Evolutionary conservation across 1,140 invertebrate species (phyloP).

Genomic region (Sycophila sp.): DNA sequence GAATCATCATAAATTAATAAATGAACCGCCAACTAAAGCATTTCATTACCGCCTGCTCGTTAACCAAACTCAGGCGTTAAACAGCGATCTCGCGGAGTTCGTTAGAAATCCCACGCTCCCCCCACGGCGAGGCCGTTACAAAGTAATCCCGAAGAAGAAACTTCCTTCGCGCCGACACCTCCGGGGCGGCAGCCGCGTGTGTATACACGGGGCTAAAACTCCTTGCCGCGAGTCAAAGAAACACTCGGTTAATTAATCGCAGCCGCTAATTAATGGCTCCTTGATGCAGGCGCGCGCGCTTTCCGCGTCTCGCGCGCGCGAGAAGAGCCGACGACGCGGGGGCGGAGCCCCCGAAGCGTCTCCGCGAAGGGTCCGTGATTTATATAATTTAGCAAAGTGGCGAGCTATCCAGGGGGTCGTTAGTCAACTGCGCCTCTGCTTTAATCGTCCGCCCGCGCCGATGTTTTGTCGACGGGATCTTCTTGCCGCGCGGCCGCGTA

Average conservation of each 20-base stretch:
- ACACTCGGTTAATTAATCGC: conserved; percentile 52
- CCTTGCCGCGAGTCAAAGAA: conserved; percentile 43
- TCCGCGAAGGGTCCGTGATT: conserved; percentile 55
- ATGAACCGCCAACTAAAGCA: too few species aligned
- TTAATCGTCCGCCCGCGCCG: conserved; percentile 39
- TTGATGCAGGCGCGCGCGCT: conserved; percentile 38
- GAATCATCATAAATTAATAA: too few species aligned
- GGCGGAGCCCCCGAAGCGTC: background rate
- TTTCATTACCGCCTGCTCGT: background rate
- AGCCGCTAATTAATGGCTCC: conserved; percentile 55
- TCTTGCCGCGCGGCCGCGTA: too few species aligned
- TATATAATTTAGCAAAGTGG: conserved; percentile 65
- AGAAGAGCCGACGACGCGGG: background rate
- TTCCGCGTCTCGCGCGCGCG: background rate
- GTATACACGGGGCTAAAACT: background rate
- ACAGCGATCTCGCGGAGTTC: background rate
- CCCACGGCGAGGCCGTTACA: background rate
- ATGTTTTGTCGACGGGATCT: background rate
- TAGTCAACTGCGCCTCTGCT: conserved; percentile 43
- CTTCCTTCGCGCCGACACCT: background rate
- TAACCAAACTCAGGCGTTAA: too few species aligned
- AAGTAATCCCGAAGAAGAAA: background rate
- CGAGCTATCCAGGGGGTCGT: conserved; percentile 50
- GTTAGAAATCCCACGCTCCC: background rate
- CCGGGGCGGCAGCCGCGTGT: background rate